Conservation (phyloP, 2,888 invertebrate species). For the Acleris laterana region DNA sequence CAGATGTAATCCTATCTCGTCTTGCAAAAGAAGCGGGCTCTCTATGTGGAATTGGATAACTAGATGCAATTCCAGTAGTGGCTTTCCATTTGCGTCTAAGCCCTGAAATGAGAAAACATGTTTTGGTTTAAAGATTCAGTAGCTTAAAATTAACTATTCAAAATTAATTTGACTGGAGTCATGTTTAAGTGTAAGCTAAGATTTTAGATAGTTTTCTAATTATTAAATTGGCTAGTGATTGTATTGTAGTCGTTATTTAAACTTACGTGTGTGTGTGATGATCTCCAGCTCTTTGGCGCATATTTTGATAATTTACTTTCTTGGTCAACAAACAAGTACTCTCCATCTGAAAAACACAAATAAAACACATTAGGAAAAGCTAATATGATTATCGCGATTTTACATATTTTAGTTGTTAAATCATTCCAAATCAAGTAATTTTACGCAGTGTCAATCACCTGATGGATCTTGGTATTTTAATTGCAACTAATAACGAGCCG, state of each 20-base stretch:
- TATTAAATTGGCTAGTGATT: neutral
- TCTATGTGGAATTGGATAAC: conserved; percentile 97
- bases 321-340: conserved; percentile 97
- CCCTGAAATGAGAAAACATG: conserved; percentile 84
- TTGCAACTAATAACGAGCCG: conserved; percentile 3
- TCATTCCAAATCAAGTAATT: neutral
- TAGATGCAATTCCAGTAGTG: conserved; percentile 94
- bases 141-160: neutral
- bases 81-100: conserved; percentile 94
- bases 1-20: conserved; percentile 95
- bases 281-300: conserved; percentile 98
- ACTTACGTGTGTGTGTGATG: conserved; percentile 95
- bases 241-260: neutral
- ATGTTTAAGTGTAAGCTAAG: too few species aligned
- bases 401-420: too few species aligned
- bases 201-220: too few species aligned
- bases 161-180: neutral
- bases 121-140: neutral
- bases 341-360: conserved; percentile 91
- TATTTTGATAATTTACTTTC: conserved; percentile 98
- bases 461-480: conserved; percentile 3
- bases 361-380: neutral
- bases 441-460: neutral
- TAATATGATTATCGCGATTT: neutral
- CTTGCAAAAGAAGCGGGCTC: conserved; percentile 94